Percentiles rank a stretch among this genome's conserved stretches.
phyloP scores from a whole-genome alignment of 2,797 vertebrate species.

The Acipenser ruthenus region DNA sequence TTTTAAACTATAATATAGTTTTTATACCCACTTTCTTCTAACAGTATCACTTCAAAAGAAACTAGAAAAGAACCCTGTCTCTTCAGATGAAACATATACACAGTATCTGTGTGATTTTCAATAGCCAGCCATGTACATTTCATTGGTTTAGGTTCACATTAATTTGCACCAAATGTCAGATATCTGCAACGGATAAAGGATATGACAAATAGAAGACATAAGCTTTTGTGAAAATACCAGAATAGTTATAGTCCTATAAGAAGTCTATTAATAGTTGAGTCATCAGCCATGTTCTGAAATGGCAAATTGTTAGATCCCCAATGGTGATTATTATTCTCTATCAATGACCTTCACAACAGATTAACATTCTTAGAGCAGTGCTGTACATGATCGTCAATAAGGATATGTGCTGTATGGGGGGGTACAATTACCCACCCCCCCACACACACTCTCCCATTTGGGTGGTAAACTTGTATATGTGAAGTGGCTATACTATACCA shows the following conservation, averaged over 20 bases:
- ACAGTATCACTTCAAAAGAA: slow-evolving; percentile 12
- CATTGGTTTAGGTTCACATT: slow-evolving; percentile 42
- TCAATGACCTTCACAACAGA: slow-evolving; percentile 74
- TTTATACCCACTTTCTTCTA: slow-evolving; percentile 31
- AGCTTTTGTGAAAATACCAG: slow-evolving; percentile 37
- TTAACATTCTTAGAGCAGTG: slow-evolving; percentile 74
- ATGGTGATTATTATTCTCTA: slow-evolving; percentile 68
- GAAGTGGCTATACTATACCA: slow-evolving; percentile 5
- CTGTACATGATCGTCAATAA: slow-evolving; percentile 64
- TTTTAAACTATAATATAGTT: slow-evolving; percentile 30
- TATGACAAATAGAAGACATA: slow-evolving; percentile 33
- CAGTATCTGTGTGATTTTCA: slow-evolving; percentile 40
- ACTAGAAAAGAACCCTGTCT: slow-evolving; percentile 6
- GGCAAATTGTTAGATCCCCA: slow-evolving; percentile 69
- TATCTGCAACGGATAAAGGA: slow-evolving; percentile 36
- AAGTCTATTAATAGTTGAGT: slow-evolving; percentile 56
- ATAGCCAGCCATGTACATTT: slow-evolving; percentile 38
- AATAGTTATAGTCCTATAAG: slow-evolving; percentile 54
- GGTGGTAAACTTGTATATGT: slow-evolving; percentile 20
- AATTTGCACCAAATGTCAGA: slow-evolving; percentile 47
- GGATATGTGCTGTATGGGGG: slow-evolving; percentile 52
- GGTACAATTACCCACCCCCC: slow-evolving; percentile 5
- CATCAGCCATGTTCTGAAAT: slow-evolving; percentile 69
- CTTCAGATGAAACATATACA: slow-evolving; percentile 28
- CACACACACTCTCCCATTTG: slow-evolving; percentile 12